A percentile compares a stretch with the other conserved stretches of the same genome.
Conservation (phyloP, 2,797 vertebrate genomes). For the Characodon lateralis region DNA sequence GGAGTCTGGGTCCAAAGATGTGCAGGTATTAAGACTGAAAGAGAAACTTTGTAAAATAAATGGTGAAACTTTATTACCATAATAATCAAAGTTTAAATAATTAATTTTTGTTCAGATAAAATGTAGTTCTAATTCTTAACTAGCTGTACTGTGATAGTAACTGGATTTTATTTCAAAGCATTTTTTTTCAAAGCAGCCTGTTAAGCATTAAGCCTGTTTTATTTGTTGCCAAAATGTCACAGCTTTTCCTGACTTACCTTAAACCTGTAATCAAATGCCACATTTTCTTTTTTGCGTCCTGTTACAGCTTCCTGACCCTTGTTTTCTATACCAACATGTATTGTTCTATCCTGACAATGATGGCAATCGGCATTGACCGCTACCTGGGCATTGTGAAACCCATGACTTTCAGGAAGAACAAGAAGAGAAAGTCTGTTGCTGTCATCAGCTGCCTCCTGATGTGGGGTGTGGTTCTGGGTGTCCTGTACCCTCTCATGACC, state of each 20-base stretch:
- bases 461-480: constrained; percentile 83
- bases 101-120: background rate
- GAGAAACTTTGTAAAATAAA: background rate
- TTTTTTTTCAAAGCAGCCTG: background rate
- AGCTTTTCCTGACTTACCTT: background rate
- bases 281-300: constrained; percentile 9
- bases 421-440: constrained; percentile 78
- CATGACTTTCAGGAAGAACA: constrained; percentile 75
- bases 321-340: constrained; percentile 95
- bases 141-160: background rate
- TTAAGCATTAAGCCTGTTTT: background rate
- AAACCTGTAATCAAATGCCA: background rate
- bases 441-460: constrained; percentile 77
- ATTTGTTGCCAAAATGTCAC: background rate
- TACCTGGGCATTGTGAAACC: constrained; percentile 90
- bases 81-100: background rate
- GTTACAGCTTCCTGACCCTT: constrained; percentile 79
- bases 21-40: constrained; percentile 78
- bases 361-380: constrained; percentile 89
- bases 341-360: constrained; percentile 92
- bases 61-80: background rate
- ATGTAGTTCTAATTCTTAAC: background rate
- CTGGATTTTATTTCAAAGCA: background rate
- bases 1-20: constrained; percentile 81
- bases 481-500: constrained; percentile 84